Base-by-base conservation (phyloP, 92 coral and sea anemone genomes). In the Hydrozoanthus gracilis region DNA sequence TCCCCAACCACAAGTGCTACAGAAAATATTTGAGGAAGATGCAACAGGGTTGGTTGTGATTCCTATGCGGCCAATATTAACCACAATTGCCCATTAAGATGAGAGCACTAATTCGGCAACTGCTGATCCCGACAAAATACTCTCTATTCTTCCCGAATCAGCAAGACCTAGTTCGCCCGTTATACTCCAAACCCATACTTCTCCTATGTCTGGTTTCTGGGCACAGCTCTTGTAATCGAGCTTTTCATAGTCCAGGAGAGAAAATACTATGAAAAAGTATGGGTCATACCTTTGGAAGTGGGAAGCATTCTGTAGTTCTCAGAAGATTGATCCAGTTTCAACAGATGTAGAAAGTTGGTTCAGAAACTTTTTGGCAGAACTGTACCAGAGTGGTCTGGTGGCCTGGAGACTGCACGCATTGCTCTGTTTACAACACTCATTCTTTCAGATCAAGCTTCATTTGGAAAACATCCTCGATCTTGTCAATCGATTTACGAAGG, bases 41-140 rank as follows among this genome's bases (percentile, higher is more conserved):
- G 88, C 91, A 6, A 88, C 82, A 70, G 90, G 94, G 49, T 56
- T 86, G 44, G 51, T 83, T 5, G 13, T 87, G 17, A 88, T 87
- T 47, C 91, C 88, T 27, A 65, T 82, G 68, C 88, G 91, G 91
- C 87, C 91, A 16, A 91, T 89, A n/a, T 35, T 91, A 90, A 39
- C 82, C 90, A 56, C 87, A 88, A 88, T 91, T 83, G 72, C 91
- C 91, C 35, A 55, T 75, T 18, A 83, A 62, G 47, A 89, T 92
- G 94, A 76, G 88, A 51, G 79, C 84, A 88, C 87, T 91, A 15
- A 68, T 91, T 62, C 78, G 83, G 67, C 51, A 48, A 18, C 92
- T 90, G 35, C 72, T 92, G 50, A 12, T 71, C 52, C 83, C 89
- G n/a, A 51, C 76, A 47, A 89, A 76, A 47, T 56, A 44, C 11